Conservation (phyloP, 2,797 vertebrate genomes). For the Natrix natrix region DNA sequence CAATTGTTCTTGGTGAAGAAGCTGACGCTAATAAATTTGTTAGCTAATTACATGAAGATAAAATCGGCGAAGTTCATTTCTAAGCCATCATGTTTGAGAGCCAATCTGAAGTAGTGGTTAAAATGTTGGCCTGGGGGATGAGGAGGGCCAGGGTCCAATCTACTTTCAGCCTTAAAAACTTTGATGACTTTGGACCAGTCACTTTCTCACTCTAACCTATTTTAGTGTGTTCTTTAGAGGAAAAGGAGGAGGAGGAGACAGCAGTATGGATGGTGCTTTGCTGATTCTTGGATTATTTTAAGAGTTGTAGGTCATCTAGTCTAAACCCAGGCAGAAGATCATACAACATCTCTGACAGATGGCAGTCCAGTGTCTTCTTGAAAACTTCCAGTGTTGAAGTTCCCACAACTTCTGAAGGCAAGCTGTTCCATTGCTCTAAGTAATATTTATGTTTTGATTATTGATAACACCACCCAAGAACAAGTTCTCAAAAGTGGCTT, state of each 20-base stretch:
- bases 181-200: background rate
- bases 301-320: no score
- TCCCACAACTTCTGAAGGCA: no score
- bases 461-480: background rate
- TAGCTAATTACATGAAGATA: background rate
- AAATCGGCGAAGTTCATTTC: background rate
- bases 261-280: background rate
- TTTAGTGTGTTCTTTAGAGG: background rate
- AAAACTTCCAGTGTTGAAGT: no score
- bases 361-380: no score
- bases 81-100: background rate
- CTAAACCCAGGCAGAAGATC: no score
- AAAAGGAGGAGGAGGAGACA: background rate
- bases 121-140: background rate
- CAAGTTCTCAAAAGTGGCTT: background rate
- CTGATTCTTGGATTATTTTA: background rate
- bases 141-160: background rate
- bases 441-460: background rate
- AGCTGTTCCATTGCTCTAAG: no score
- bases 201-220: background rate
- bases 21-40: background rate
- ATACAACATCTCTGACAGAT: no score
- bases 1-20: background rate
- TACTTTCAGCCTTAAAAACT: background rate
- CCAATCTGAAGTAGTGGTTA: background rate